Evolutionary conservation across 2,888 invertebrate species (phyloP), one percentile per base, ranked within the genome.

Genomic region (Esperia sulphurella): DNA sequence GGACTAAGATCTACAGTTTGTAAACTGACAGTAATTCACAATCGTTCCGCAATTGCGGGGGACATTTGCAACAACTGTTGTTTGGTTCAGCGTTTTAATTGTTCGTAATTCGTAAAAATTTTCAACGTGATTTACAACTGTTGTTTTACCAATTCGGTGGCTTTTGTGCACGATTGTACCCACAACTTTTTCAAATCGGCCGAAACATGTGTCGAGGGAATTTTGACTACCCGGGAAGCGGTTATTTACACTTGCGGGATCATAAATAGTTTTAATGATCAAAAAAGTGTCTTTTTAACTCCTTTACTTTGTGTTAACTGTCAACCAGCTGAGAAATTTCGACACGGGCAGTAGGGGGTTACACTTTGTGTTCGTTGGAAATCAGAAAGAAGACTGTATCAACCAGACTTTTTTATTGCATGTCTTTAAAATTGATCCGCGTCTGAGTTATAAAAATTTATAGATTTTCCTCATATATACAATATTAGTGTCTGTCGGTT

Each of bases 11-110:
- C 83, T 85, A 88, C 88, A 78, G 83, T 75, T 83, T 80, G 80
- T 82, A 82, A 87, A 83, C 81, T 79, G 78, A 68, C 74, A 79
- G 79, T 86, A 83, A 83, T 73, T 89, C 78, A 80, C 78, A 85
- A 86, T 83, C 81, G 81, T 79, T 82, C 79, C 83, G 83, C 85
- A 81, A 82, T 87, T 83, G 83, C 79, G 76, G 80, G 75, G 81
- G 82, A 82, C 86, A 87, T 88, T 87, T 63, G 79, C 76, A 82
- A 80, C 89, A 89, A 88, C 87, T 88, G 88, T 82, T 89, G 87
- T 88, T 88, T 83, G 80, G 79, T 79, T 76, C 79, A 73, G 83
- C 79, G 84, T 83, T 88, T 84, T 88, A 89, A 88, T 88, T 86
- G 88, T 87, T 83, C 76, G 79, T 85, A 87, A 88, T 86, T 85